These are phyloP conservation scores for Paragorgia papillata DNA, from an alignment of 92 coral and sea anemone genomes.

Conservation along the genomic window DNA sequence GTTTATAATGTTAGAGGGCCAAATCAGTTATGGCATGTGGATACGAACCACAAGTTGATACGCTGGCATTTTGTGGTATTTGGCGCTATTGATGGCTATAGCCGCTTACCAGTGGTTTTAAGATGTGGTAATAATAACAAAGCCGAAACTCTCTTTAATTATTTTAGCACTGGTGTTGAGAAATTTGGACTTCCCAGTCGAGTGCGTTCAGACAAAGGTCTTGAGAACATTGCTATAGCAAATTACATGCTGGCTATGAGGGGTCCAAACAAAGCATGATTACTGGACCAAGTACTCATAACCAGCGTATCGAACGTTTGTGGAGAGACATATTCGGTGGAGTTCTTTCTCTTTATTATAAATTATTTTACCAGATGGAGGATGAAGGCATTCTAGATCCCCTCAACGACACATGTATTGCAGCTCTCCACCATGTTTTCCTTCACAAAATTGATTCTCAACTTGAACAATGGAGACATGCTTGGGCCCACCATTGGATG, in stretches of 20 bases:
- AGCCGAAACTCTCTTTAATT: slow-evolving; percentile 41
- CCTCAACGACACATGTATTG: too few relatives aligned
- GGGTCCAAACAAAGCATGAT: slow-evolving; percentile 57
- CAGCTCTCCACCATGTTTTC: too few relatives aligned
- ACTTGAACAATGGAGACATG: too few relatives aligned
- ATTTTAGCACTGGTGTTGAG: slow-evolving; percentile 29
- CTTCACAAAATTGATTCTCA: too few relatives aligned
- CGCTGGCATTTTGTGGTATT: slow-evolving; percentile 42
- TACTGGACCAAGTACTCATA: slow-evolving; percentile 50
- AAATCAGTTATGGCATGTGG: too few relatives aligned
- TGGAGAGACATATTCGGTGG: slow-evolving; percentile 65
- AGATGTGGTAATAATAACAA: slow-evolving; percentile 44
- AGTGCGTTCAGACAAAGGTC: slow-evolving; percentile 53
- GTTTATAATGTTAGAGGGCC: slow-evolving; percentile 54
- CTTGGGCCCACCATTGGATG: too few relatives aligned
- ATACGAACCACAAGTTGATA: slow-evolving; percentile 37
- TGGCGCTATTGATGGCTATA: slow-evolving; percentile 54
- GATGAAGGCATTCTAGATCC: too few relatives aligned
- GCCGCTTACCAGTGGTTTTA: slow-evolving; percentile 40
- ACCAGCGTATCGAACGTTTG: slow-evolving; percentile 61
- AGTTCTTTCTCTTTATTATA: too few relatives aligned
- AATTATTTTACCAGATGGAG: too few relatives aligned
- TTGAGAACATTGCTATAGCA: slow-evolving; percentile 51
- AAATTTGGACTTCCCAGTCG: slow-evolving; percentile 30
- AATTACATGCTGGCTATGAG: slow-evolving; percentile 50